Percentiles rank a stretch among this genome's conserved stretches.
Evolutionary conservation across 2,888 invertebrate species (phyloP).

Genomic region (Eristalinus sepulchralis): DNA sequence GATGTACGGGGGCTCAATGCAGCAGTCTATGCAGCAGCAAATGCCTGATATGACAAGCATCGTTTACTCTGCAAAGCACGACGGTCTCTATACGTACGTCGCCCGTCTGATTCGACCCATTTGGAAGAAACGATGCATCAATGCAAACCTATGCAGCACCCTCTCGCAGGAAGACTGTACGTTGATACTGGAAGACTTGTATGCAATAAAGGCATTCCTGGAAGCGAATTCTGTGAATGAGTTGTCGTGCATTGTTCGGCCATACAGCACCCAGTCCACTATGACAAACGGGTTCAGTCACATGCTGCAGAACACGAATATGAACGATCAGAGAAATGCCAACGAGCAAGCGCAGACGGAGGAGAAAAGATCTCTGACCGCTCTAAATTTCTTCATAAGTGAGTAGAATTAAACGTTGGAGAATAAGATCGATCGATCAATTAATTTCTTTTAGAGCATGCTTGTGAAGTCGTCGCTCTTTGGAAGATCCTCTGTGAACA

Average conservation of each 20-base stretch:
- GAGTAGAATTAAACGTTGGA: conserved; percentile 73
- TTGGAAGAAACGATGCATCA: conserved; percentile 91
- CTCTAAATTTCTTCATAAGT: conserved; percentile 87
- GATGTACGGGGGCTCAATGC: conserved; percentile 25
- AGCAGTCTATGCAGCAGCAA: conserved; percentile 63
- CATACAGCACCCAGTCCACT: conserved; percentile 73
- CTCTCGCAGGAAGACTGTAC: conserved; percentile 87
- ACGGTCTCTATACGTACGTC: conserved; percentile 95
- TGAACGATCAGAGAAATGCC: conserved; percentile 78
- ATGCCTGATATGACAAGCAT: conserved; percentile 75
- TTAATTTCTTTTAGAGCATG: conserved; percentile 82
- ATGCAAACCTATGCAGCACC: conserved; percentile 86
- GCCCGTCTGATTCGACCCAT: conserved; percentile 93
- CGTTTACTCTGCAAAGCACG: conserved; percentile 91
- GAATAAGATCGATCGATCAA: neutral
- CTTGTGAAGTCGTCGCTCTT: conserved; percentile 94
- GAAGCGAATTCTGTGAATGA: conserved; percentile 84
- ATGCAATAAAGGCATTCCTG: conserved; percentile 88
- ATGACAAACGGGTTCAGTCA: conserved; percentile 75
- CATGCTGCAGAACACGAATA: conserved; percentile 72
- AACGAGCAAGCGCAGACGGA: conserved; percentile 83
- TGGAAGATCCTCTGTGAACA: conserved; percentile 97
- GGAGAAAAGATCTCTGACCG: conserved; percentile 89
- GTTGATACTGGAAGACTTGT: conserved; percentile 88
- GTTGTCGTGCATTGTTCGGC: conserved; percentile 76